phyloP scores from a whole-genome alignment of 1,140 invertebrate genomes.

The Drosophila sulfurigaster region DNA sequence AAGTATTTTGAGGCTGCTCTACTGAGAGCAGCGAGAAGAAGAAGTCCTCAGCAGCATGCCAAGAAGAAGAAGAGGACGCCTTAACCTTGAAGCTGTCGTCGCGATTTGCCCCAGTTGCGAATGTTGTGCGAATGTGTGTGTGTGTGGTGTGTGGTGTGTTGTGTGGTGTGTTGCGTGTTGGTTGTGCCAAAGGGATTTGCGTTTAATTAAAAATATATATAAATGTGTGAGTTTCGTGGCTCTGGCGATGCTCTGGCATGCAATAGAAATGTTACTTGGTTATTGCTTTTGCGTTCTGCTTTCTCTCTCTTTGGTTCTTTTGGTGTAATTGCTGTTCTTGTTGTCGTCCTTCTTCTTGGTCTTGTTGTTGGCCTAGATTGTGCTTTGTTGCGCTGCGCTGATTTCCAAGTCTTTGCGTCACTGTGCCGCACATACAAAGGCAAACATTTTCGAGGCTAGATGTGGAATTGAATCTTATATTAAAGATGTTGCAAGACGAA shows the following conservation, averaged over 20 bases:
- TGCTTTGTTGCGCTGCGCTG: constrained; percentile 39
- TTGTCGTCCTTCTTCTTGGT: constrained; percentile 27
- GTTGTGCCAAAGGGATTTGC: constrained; percentile 69
- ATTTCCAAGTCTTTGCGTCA: constrained; percentile 48
- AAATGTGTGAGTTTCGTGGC: constrained; percentile 62
- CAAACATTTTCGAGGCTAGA: constrained; percentile 43
- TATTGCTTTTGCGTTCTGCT: constrained; percentile 65
- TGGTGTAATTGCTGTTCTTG: constrained; percentile 36
- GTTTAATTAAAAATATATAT: constrained; percentile 82
- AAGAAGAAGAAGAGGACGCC: constrained; percentile 23
- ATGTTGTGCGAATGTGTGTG: constrained; percentile 46
- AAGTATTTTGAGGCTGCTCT: background rate
- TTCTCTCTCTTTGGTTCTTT: constrained; percentile 4
- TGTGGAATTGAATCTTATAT: constrained; percentile 77
- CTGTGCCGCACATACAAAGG: constrained; percentile 35
- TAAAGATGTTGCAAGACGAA: constrained; percentile 74
- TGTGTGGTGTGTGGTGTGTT: constrained; percentile 42
- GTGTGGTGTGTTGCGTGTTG: constrained; percentile 65
- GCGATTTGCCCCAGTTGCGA: constrained; percentile 53
- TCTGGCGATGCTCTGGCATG: constrained; percentile 64
- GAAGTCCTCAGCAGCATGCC: background rate
- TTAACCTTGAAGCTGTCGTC: constrained; percentile 70
- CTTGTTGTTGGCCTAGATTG: constrained; percentile 33
- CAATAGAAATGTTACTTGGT: constrained; percentile 76
- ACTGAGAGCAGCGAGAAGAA: background rate